Base-by-base conservation (phyloP, 2,888 invertebrate species). In the Cosmorhoe ocellata region DNA sequence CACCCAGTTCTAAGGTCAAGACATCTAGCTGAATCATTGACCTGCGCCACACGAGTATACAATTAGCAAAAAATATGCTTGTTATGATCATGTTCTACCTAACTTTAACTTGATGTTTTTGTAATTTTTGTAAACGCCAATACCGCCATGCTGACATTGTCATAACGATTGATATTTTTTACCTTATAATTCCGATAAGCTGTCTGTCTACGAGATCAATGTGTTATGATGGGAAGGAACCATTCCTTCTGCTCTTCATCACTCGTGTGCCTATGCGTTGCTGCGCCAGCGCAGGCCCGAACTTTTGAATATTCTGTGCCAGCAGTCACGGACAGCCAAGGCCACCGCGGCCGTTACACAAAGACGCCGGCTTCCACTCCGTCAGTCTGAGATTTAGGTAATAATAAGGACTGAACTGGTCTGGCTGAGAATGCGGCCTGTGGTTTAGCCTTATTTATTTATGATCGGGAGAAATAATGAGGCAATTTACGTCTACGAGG, bases 331-430 rank as follows among this genome's bases (percentile, higher is more conserved):
- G 69, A 62, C 71, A 61, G 39, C 54, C 79, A 79, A 81, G 80
- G 80, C 71, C 79, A 71, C 60, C 6, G 45, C 66, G 59, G 73
- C 75, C 76, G 78, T 75, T 80, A 78, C 71, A 71, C 74, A 78
- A 75, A 74, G 71, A 63, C 63, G 70, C 71, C 75, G 70, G 59
- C 33, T 12, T 33, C 42, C 10, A 27, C 24, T 42, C 42, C 42
- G 43, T 39, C 43, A 50, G 50, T 39, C 50, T 50, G 50, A 28
- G 39, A 34, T 44, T 40, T 41, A 40, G 51, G 38, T 51, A 50
- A 54, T 54, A 54, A 46, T 50, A 54, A 39, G 41, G 41, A 42
- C 13, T 39, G 32, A 22, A 46, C 37, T 47, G 24, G 24, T 24
- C 24, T 24, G 24, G 24, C 44, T 44, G 43, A 34, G 52, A 51